These are phyloP conservation scores for Theocolax elegans DNA, from an alignment of 1,140 invertebrate genomes.

Conservation along the genomic window DNA sequence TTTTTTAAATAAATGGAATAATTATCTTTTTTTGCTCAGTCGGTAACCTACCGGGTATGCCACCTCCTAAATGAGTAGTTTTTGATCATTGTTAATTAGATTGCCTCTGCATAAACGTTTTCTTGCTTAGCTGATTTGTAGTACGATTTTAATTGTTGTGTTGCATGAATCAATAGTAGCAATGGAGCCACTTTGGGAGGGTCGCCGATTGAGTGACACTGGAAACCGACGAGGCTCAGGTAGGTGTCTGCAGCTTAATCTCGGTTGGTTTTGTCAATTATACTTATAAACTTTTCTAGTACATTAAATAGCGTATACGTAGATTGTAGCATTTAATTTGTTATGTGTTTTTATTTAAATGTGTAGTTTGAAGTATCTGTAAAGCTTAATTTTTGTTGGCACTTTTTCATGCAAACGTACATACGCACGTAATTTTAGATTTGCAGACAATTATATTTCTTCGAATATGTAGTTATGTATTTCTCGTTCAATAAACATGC, in stretches of 20 bases:
- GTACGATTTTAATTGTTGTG: constrained; percentile 58
- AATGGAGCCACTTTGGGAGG: constrained; percentile 78
- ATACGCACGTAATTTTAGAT: not conserved
- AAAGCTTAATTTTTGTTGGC: not conserved
- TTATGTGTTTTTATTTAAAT: not conserved
- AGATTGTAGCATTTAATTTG: not conserved
- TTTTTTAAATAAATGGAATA: too few species aligned
- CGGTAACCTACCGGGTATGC: too few species aligned
- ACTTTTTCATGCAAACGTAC: not conserved
- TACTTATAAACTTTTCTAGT: too few species aligned
- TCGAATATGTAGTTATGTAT: too few species aligned
- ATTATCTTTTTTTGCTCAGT: too few species aligned
- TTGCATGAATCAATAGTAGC: constrained; percentile 73
- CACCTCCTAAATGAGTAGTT: too few species aligned
- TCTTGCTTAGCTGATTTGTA: constrained; percentile 58
- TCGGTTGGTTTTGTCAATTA: too few species aligned
- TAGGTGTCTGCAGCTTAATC: constrained; percentile 61
- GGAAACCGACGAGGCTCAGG: constrained; percentile 78
- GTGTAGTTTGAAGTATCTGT: not conserved
- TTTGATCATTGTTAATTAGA: too few species aligned
- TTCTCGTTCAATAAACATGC: too few species aligned
- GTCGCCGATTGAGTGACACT: constrained; percentile 76
- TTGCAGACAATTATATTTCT: too few species aligned
- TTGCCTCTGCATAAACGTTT: constrained; percentile 53
- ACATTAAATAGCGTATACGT: not conserved